phyloP scores from a whole-genome alignment of 2,797 vertebrate species.

The Hydrolagus colliei region DNA sequence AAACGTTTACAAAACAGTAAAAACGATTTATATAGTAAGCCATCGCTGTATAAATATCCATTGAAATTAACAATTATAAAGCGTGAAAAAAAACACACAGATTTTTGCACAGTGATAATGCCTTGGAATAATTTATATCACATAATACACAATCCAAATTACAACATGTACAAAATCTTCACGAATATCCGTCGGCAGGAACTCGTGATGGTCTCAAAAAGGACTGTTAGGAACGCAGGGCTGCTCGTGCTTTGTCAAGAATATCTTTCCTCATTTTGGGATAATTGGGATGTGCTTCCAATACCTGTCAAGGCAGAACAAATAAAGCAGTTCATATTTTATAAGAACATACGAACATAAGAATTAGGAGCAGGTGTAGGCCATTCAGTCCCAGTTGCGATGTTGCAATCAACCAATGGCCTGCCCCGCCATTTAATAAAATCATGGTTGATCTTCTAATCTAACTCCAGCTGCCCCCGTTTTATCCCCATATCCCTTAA shows the following conservation, averaged over 20 bases:
- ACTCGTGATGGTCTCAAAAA: background rate
- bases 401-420: too few relatives aligned
- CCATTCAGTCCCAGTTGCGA: too few relatives aligned
- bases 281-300: constrained; percentile 82
- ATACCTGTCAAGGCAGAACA: constrained; percentile 58
- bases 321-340: background rate
- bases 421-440: too few relatives aligned
- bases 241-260: constrained; percentile 83
- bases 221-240: constrained; percentile 65
- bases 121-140: background rate
- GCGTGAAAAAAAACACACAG: background rate
- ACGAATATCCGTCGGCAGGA: too few relatives aligned
- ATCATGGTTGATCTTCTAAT: too few relatives aligned
- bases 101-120: background rate
- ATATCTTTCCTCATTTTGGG: constrained; percentile 95
- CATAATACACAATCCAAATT: background rate
- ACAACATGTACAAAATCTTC: background rate
- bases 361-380: too few relatives aligned
- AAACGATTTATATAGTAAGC: too few relatives aligned
- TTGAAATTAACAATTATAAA: background rate
- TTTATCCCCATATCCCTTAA: too few relatives aligned
- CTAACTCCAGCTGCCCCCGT: too few relatives aligned
- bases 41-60: too few relatives aligned
- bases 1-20: background rate
- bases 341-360: background rate